A percentile compares a stretch with the other conserved stretches of the same genome.
Evolutionary conservation across 2,888 invertebrate species (phyloP).

Genomic region (Apamea crenata): DNA sequence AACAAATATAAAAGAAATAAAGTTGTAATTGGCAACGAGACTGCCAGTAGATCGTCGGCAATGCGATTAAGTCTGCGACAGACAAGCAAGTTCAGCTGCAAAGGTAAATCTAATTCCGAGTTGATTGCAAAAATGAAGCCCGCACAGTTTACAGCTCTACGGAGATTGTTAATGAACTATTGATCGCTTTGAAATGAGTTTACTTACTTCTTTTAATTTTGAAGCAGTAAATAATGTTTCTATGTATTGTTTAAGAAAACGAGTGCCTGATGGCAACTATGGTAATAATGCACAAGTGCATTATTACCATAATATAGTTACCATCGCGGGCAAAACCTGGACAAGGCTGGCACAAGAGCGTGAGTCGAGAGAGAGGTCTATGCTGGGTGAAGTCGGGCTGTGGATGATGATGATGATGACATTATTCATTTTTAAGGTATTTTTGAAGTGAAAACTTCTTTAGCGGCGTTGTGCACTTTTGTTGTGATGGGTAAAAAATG

Average conservation of each 20-base stretch:
- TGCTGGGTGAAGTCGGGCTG: not conserved
- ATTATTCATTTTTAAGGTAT: not conserved
- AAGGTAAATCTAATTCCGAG: constrained; percentile 55
- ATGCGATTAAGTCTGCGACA: constrained; percentile 52
- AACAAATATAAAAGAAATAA: constrained; percentile 27
- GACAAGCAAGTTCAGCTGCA: constrained; percentile 52
- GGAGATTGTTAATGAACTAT: constrained; percentile 57
- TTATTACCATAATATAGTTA: not conserved
- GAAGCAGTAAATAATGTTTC: not conserved
- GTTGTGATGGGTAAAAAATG: too few species aligned
- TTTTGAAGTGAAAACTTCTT: too few species aligned
- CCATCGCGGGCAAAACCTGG: not conserved
- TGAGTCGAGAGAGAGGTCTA: not conserved
- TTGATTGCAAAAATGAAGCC: constrained; percentile 61
- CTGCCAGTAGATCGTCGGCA: constrained; percentile 40
- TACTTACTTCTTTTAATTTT: constrained; percentile 27
- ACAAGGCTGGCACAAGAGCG: not conserved
- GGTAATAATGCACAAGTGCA: too few species aligned
- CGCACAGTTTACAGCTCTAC: constrained; percentile 42
- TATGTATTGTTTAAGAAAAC: not conserved
- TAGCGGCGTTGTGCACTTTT: too few species aligned
- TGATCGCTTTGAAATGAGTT: constrained; percentile 39
- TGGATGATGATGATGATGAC: too few species aligned
- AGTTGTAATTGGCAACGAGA: constrained; percentile 43
- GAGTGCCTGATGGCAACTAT: too few species aligned